Conservation (phyloP, 2,888 invertebrate species). For the Tipula confusa region DNA sequence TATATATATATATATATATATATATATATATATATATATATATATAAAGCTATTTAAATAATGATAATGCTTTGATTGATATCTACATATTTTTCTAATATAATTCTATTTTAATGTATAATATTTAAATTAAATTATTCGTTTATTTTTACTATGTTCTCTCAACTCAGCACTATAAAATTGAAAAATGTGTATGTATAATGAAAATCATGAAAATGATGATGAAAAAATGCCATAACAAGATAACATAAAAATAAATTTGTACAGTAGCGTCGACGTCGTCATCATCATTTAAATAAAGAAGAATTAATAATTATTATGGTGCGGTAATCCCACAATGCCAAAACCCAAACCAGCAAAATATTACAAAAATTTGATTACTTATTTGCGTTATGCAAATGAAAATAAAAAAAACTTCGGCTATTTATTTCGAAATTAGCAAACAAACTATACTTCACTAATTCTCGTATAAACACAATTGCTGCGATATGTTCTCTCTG, state of each 20-base stretch:
- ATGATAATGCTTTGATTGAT: too few relatives aligned
- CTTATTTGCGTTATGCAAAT: background rate
- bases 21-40: too few relatives aligned
- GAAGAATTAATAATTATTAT: background rate
- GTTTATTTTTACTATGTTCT: background rate
- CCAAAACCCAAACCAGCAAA: background rate
- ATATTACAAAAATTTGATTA: background rate
- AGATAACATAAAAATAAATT: background rate
- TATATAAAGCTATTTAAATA: too few relatives aligned
- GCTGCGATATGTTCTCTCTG: background rate
- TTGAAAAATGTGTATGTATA: background rate
- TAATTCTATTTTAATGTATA: background rate
- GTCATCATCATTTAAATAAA: background rate
- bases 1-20: too few relatives aligned
- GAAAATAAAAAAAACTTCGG: background rate
- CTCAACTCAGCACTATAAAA: background rate
- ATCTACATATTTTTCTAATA: background rate
- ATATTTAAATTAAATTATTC: background rate
- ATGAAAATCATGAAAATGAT: background rate
- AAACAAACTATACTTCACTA: background rate
- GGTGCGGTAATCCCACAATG: background rate
- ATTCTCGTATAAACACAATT: background rate
- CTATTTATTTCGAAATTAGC: background rate
- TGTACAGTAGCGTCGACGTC: background rate
- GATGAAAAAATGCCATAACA: background rate